phyloP scores from a whole-genome alignment of 2,797 vertebrate species.

The Merluccius polli region DNA sequence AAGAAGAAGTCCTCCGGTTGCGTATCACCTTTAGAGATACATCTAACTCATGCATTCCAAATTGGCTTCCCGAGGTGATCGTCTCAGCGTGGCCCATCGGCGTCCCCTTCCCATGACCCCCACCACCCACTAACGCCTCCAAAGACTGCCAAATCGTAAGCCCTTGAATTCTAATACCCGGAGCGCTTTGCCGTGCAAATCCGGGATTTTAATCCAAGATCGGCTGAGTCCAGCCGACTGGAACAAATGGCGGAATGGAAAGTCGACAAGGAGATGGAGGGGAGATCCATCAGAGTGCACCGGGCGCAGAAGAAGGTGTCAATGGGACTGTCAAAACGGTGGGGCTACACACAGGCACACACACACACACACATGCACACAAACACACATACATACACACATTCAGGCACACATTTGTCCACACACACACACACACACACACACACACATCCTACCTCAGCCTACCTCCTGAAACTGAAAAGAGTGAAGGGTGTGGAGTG shows the following conservation, averaged over 20 bases:
- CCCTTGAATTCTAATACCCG: slow-evolving; percentile 57
- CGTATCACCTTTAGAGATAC: slow-evolving; percentile 27
- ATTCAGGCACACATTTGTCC: neutral
- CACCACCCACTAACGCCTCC: neutral
- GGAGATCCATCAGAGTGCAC: slow-evolving; percentile 55
- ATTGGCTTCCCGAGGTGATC: slow-evolving; percentile 62
- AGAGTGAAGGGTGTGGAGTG: slow-evolving; percentile 25
- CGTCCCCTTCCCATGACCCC: slow-evolving; percentile 1
- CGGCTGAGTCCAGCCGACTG: slow-evolving; percentile 52
- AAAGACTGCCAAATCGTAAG: slow-evolving; percentile 35
- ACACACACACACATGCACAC: neutral
- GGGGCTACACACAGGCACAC: slow-evolving; percentile 9
- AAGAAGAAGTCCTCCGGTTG: neutral
- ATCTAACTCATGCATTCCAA: slow-evolving; percentile 45
- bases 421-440: slow-evolving; percentile 1
- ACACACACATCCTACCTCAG: slow-evolving; percentile 13
- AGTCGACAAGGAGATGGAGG: slow-evolving; percentile 52
- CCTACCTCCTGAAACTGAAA: slow-evolving; percentile 19
- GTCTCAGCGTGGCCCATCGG: slow-evolving; percentile 47
- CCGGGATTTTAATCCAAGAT: slow-evolving; percentile 63
- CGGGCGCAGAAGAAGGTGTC: slow-evolving; percentile 39
- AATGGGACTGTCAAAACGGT: slow-evolving; percentile 41
- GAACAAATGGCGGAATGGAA: slow-evolving; percentile 59
- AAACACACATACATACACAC: neutral
- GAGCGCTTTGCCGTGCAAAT: slow-evolving; percentile 52